Base-by-base conservation (phyloP, 30 jellyfish, hydroid and myxozoan genomes). In the Cassiopea andromeda region DNA sequence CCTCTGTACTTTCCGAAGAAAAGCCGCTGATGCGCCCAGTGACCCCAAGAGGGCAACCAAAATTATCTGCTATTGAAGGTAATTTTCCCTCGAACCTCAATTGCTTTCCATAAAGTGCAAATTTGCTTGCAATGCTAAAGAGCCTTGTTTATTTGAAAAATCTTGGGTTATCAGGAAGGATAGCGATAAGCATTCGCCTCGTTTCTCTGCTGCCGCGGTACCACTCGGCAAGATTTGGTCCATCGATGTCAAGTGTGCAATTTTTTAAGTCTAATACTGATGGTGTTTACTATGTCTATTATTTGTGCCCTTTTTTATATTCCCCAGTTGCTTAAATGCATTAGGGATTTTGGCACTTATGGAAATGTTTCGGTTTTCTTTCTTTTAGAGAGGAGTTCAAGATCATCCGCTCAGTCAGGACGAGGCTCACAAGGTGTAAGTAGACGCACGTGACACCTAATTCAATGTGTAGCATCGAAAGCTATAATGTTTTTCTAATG, bases 11-110 rank as follows among this genome's bases (percentile, higher is more conserved):
- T 15, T 74, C 50, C 77, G 86, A 80, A 78, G 94, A 87, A 7
- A 78, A 44, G 69, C 94, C 94, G n/a, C 70, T 87, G 7, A 77
- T 85, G n/a, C 79, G 94, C 6, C 94, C 94, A 2, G 90, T 87
- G 60, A 87, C 94, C 14, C 94, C 94, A 78, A 87, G 94, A 78
- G 66, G 76, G 16, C 94, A 87, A 7, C 89, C 90, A 44, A 87
- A 87, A 60, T 82, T 87, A 7, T 59, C 87, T 46, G 77, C 94
- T 1, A 87, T 87, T 59, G 90, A 87, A 78, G 94, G 94, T 87
- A 77, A 12, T 48, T n/a, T 15, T 14, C 6, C n/a, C 12, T 54
- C 38, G 38, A 27, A 27, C 38, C 38, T 27, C 38, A 27, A 27
- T 27, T 27, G 38, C 38, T 27, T 27, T 27, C 38, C 38, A 27